Base-by-base conservation (phyloP, 2,888 invertebrate genomes). In the Cheilosia urbana region DNA sequence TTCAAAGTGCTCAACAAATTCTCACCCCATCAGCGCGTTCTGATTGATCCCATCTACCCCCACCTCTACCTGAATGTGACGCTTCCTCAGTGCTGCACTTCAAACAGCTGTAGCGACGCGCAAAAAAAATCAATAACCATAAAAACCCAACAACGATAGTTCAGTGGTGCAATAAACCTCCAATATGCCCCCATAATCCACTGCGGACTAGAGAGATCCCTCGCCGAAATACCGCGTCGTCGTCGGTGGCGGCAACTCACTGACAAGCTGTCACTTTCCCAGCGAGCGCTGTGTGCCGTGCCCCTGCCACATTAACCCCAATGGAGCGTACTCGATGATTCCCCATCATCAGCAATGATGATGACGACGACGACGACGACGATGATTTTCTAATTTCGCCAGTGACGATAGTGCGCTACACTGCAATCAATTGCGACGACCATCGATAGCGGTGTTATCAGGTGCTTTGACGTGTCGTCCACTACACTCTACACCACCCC, bases 191-290 rank as follows among this genome's bases (percentile, higher is more conserved):
- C 71, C 76, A 77, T 81, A 85, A 80, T 85, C 85, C 80, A 57
- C 79, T 65, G 66, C 69, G 47, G 79, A 63, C 68, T 58, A 51
- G 9, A 68, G 76, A 42, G 76, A 81, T 77, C 62, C 69, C 85
- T 57, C 45, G 27, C 60, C 76, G 84, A 47, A 47, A 47, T 19
- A 17, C 13, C 76, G 81, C 47, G 66, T 69, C 30, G 30, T 30
- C 7, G 30, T 30, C 30, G 30, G 30, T 9, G 83, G 66, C 77
- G 62, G 78, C 51, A 78, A 62, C 84, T 63, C 49, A 75, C 76
- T 76, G 80, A 85, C 81, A 85, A 72, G 60, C 76, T 85, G 85
- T 80, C 85, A 81, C 68, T 85, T 85, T 85, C 85, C 72, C 85
- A 84, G 57, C 15, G 57, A 6, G 13, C n/a, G 37, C 34, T 19